Conservation (phyloP, 2,888 invertebrate genomes). For the Meta bourneti region DNA sequence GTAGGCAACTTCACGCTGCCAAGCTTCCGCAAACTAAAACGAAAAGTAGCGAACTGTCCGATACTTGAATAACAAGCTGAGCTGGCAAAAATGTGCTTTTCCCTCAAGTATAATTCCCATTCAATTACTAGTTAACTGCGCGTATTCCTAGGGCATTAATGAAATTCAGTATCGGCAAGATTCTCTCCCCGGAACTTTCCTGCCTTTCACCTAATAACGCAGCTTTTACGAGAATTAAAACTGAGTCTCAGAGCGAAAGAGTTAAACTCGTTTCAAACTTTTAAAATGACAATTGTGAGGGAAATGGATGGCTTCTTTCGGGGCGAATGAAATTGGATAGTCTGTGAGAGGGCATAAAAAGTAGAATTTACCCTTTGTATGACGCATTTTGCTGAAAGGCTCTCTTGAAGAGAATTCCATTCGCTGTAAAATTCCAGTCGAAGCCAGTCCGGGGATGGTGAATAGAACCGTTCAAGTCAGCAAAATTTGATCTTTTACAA, state of each 20-base stretch:
- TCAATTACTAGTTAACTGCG: conserved; percentile 32
- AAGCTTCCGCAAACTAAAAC: too few species aligned
- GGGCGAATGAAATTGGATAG: conserved; percentile 19
- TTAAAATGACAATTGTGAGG: conserved; percentile 36
- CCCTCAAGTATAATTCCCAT: background rate
- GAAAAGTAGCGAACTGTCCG: too few species aligned
- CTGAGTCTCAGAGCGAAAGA: background rate
- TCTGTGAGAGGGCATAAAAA: background rate
- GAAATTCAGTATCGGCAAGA: conserved; percentile 28
- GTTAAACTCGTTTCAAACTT: conserved; percentile 45
- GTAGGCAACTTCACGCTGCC: too few species aligned
- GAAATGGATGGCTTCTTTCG: background rate
- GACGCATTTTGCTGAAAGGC: background rate
- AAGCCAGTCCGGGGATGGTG: background rate
- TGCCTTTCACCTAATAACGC: conserved; percentile 35
- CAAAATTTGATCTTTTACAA: background rate
- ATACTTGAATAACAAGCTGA: background rate
- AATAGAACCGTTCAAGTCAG: background rate
- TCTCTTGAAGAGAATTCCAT: background rate
- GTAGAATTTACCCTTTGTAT: background rate
- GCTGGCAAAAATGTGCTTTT: background rate
- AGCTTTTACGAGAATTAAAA: conserved; percentile 58
- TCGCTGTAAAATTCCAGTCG: background rate
- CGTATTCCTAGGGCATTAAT: conserved; percentile 32
- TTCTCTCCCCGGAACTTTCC: conserved; percentile 10